Evolutionary conservation across 2,888 invertebrate species (phyloP), one percentile per base, ranked within the genome.

Genomic region (Belgica antarctica): DNA sequence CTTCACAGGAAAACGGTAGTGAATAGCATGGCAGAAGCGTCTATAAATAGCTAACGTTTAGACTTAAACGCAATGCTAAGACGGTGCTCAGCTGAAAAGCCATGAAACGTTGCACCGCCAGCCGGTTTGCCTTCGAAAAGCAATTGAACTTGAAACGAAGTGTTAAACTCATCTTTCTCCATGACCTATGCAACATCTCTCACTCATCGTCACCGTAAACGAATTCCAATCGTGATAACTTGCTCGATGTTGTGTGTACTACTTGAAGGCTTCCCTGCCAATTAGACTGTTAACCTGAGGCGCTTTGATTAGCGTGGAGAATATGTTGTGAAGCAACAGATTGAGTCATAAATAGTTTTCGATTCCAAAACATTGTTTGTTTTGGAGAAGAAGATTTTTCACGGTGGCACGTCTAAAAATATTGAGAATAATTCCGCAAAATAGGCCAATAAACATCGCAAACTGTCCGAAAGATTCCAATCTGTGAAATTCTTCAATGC

Each of bases 101-200:
- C 41, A 41, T 5, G n/a, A 4, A 31, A 31, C 10, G 31, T 31
- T 10, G n/a, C 4, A 22, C 3, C 52, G n/a, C n/a, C 52, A 52
- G n/a, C 52, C 7, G 19, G 52, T 52, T 52, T 22, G 12, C 52
- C 52, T 52, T 52, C 52, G 22, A 2, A 5, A 22, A 3, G 52
- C 52, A 52, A 22, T 22, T 52, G 52, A 52, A 52, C 52, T 52
- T 52, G 52, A 52, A 52, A 19, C n/a, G n/a, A 52, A 12, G 5
- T 52, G 5, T 52, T 52, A 52, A 52, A 52, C 52, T 52, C 52
- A 4, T 22, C 52, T 3, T n/a, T 52, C 3, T 7, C 52, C 52
- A n/a, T 52, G 52, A 52, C 52, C 52, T 52, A 52, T 52, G 52
- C 52, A 41, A 41, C 41, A 52, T 52, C 52, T 52, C 52, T 52